These are phyloP conservation scores for Montifringilla adamsi DNA, from an alignment of 2,113 vertebrate genomes.

Conservation along the genomic window DNA sequence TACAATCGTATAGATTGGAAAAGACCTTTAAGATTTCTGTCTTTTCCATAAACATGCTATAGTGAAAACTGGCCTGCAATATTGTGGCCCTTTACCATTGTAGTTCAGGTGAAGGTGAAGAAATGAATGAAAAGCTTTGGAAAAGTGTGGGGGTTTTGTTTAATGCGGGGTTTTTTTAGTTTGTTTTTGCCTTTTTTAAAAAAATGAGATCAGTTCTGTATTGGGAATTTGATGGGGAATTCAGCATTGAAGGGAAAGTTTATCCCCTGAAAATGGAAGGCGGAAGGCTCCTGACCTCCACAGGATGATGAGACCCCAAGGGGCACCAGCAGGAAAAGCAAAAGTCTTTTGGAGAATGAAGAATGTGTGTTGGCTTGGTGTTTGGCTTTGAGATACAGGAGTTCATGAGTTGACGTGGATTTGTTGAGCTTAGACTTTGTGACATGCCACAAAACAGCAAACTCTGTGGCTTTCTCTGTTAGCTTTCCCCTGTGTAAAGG, in stretches of 20 bases:
- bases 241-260: neutral
- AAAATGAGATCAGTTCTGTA: neutral
- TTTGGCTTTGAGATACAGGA: neutral
- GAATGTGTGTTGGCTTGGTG: neutral
- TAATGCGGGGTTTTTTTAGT: accelerated
- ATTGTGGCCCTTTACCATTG: neutral
- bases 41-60: neutral
- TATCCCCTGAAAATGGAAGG: neutral
- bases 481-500: accelerated
- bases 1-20: neutral
- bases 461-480: neutral
- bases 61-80: neutral
- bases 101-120: neutral
- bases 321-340: neutral
- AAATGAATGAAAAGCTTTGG: neutral
- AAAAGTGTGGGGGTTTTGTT: neutral
- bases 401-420: accelerated
- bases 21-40: neutral
- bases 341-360: neutral
- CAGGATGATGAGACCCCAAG: neutral
- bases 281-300: neutral
- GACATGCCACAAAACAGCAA: neutral
- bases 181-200: neutral
- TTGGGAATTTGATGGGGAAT: neutral
- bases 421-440: neutral